Percentiles rank a stretch among this genome's conserved stretches.
Evolutionary conservation across 2,888 invertebrate genomes (phyloP).

Genomic region (Conus canariensis): DNA sequence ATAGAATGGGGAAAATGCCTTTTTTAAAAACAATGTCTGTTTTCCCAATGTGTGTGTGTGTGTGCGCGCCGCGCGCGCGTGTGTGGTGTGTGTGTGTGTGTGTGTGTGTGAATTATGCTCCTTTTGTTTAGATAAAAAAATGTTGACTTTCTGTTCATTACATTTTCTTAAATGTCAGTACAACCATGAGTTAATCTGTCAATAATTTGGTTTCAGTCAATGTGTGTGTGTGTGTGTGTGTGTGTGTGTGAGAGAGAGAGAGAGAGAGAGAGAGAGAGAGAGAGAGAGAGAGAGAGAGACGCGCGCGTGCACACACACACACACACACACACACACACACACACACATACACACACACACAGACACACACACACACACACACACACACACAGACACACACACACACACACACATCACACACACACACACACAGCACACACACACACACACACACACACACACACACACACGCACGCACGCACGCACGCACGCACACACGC

Average conservation of each 20-base stretch:
- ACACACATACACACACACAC: neutral
- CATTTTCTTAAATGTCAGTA: too few species aligned
- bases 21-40: too few species aligned
- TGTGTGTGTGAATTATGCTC: neutral
- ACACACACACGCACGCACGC: neutral
- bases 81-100: slow-evolving; percentile 22
- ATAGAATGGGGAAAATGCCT: too few species aligned
- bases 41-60: neutral
- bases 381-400: too few species aligned
- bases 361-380: too few species aligned
- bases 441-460: too few species aligned
- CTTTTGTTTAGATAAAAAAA: too few species aligned
- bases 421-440: neutral
- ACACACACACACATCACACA: neutral
- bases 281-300: too few species aligned
- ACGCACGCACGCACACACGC: neutral
- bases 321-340: neutral
- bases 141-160: too few species aligned
- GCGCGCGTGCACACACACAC: too few species aligned
- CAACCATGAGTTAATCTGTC: too few species aligned
- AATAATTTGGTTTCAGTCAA: neutral
- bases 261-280: too few species aligned
- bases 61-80: neutral
- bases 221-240: slow-evolving; percentile 24
- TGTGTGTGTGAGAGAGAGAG: neutral